Evolutionary conservation across 2,113 vertebrate genomes (phyloP).

Genomic region (Copsychus sechellarum): DNA sequence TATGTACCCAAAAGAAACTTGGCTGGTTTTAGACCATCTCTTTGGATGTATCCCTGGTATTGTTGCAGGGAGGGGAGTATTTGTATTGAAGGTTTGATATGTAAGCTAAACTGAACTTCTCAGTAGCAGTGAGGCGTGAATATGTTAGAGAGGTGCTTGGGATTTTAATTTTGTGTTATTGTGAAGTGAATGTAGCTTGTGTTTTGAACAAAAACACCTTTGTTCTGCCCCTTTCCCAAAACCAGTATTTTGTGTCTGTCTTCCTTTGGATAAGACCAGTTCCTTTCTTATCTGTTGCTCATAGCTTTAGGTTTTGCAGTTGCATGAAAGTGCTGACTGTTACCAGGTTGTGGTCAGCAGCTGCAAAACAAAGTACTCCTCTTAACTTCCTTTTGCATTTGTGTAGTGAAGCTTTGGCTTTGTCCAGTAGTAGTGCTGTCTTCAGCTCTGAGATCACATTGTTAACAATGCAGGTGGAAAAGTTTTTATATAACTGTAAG

Average conservation of each 20-base stretch:
- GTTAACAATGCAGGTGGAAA: neutral
- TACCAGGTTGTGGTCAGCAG: neutral
- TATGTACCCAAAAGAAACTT: neutral
- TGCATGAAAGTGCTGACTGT: neutral
- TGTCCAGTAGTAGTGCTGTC: neutral
- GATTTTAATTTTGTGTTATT: neutral
- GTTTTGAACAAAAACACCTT: neutral
- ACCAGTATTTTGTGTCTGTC: neutral
- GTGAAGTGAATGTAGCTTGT: neutral
- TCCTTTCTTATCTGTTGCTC: neutral
- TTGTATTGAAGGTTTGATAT: neutral
- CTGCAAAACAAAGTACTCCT: neutral
- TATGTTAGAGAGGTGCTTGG: neutral
- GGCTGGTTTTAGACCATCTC: neutral
- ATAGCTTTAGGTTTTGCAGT: neutral
- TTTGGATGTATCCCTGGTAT: neutral
- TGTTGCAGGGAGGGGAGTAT: neutral
- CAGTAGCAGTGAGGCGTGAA: neutral
- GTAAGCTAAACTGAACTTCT: neutral
- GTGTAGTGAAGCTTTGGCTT: neutral
- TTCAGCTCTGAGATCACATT: neutral
- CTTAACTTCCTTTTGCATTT: neutral
- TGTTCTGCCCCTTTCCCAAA: neutral
- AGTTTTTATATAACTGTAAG: neutral
- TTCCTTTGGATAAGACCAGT: neutral